Evolutionary conservation across 1,140 invertebrate species (phyloP).

Genomic region (Drosophila jambulina): DNA sequence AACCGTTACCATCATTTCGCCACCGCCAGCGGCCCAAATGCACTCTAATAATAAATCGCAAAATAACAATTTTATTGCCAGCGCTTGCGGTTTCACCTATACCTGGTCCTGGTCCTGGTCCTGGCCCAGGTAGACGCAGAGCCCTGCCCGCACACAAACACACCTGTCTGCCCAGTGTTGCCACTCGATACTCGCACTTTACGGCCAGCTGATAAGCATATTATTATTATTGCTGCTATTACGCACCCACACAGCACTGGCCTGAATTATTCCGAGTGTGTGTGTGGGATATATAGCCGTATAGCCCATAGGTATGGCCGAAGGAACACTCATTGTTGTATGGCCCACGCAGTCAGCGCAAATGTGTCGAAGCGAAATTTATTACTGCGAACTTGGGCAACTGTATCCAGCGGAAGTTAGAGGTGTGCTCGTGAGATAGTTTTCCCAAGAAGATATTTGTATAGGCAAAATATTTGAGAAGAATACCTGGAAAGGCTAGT

Average conservation of each 20-base stretch:
- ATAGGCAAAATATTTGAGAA: too few relatives aligned
- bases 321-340: conserved; percentile 33
- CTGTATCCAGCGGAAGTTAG: conserved; percentile 20
- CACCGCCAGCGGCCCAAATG: conserved; percentile 68
- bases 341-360: conserved; percentile 42
- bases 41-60: conserved; percentile 83
- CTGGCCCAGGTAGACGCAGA: conserved; percentile 3
- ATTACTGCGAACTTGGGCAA: conserved; percentile 38
- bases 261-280: conserved; percentile 48
- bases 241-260: conserved; percentile 38
- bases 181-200: conserved; percentile 67
- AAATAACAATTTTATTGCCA: conserved; percentile 82
- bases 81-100: conserved; percentile 53
- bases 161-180: conserved; percentile 29
- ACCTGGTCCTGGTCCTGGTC: conserved; percentile 6
- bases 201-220: conserved; percentile 78
- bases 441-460: background rate
- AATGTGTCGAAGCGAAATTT: conserved; percentile 58
- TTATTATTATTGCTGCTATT: conserved; percentile 79
- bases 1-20: conserved; percentile 25
- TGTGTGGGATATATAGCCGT: conserved; percentile 2
- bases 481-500: background rate
- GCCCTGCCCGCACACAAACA: conserved; percentile 1
- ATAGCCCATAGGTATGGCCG: background rate
- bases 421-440: conserved; percentile 18